Base-by-base conservation (phyloP, 2,113 vertebrate species). In the Oreochromis spilurus region DNA sequence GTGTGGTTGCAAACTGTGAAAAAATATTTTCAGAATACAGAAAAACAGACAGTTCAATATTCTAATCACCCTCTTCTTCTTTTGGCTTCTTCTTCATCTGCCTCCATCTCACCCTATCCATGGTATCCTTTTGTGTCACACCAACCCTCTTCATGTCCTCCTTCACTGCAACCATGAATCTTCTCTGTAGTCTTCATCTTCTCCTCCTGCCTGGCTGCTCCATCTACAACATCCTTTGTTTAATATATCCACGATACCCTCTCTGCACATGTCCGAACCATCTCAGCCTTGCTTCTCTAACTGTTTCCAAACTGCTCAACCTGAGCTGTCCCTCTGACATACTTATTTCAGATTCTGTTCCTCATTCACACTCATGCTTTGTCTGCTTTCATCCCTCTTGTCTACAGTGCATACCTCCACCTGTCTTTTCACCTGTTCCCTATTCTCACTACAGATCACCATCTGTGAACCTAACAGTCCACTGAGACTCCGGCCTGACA, bases 401-500 rank as follows among this genome's bases (percentile, higher is more conserved):
- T 55, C 53, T 55, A 55, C 21, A 55, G 53, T 54, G 53, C 53
- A 24, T 0, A 55, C 21, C 53, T 13, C 21, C 21, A 2, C 53
- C 53, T 55, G 21, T 55, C 21, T 55, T 24, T 55, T 55, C 53
- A 55, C n/a, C 53, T 13, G 11, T 55, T 13, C 6, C 53, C 53
- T 13, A 13, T 55, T 55, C 5, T 55, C 53, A 55, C 53, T 24
- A 24, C 53, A 24, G 53, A 11, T 24, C 36, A 38, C 36, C 36
- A 1, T 36, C 53, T 54, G 53, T 54, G 53, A 55, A 55, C 53
- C 13, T 24, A 24, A 13, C 12, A 14, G 21, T 57, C 54, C 54
- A 26, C 54, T 57, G 54, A 57, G 0, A 57, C 54, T 57, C 54
- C 2, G 0, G 12, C 1, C 12, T 57, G 54, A 57, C 54, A 57